These are phyloP conservation scores for Ceratosolen fusciceps DNA, from an alignment of 1,140 invertebrate genomes.

Conservation along the genomic window DNA sequence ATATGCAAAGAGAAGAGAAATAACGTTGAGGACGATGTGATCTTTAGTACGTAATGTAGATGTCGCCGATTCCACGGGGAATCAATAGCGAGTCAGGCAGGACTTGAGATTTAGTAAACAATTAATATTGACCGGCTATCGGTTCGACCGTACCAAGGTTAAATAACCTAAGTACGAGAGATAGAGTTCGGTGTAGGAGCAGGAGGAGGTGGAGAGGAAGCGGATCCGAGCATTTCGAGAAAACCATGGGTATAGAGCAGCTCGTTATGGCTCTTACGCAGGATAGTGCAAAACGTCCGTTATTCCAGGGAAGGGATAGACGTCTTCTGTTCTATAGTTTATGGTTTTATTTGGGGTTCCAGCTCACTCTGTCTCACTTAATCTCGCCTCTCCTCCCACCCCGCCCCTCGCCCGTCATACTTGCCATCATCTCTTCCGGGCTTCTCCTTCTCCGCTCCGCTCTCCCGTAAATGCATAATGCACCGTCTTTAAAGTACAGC, in stretches of 20 bases:
- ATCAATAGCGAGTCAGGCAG: too few species aligned
- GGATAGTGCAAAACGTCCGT: slow-evolving; percentile 51
- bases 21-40: too few species aligned
- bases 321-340: slow-evolving; percentile 55
- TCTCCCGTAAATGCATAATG: slow-evolving; percentile 60
- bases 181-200: not conserved
- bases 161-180: not conserved
- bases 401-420: slow-evolving; percentile 41
- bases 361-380: slow-evolving; percentile 29
- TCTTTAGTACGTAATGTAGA: too few species aligned
- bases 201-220: not conserved
- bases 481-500: slow-evolving; percentile 57
- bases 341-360: slow-evolving; percentile 65
- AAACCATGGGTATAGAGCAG: not conserved
- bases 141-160: too few species aligned
- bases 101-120: too few species aligned
- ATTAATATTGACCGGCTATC: too few species aligned
- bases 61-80: too few species aligned
- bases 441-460: not conserved
- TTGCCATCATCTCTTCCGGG: not conserved
- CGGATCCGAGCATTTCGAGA: not conserved
- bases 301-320: slow-evolving; percentile 54
- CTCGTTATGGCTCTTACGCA: slow-evolving; percentile 39
- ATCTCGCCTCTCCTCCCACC: not conserved
- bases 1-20: too few species aligned